phyloP scores from a whole-genome alignment of 2,797 vertebrate species.

The Lindbergichthys nudifrons region DNA sequence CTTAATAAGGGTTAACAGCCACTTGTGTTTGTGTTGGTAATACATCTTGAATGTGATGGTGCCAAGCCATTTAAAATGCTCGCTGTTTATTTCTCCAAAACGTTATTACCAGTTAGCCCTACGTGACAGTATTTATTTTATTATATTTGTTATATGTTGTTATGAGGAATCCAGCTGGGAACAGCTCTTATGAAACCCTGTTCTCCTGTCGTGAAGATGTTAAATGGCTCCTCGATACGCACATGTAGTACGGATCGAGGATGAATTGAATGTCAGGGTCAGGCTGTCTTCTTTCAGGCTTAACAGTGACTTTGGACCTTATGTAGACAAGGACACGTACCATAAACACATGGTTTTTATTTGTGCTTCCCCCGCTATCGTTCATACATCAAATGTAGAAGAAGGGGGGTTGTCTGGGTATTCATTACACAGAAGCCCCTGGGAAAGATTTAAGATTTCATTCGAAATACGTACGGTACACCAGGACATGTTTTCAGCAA shows the following conservation, averaged over 20 bases:
- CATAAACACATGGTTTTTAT: conserved; percentile 46
- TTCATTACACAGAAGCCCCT: conserved; percentile 24
- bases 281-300: conserved; percentile 33
- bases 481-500: conserved; percentile 30
- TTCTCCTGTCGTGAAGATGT: not conserved
- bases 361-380: conserved; percentile 43
- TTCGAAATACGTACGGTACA: conserved; percentile 29
- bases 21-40: conserved; percentile 1
- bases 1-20: not conserved
- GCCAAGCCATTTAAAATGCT: not conserved
- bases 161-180: not conserved
- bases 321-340: conserved; percentile 4
- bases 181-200: not conserved
- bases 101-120: conserved; percentile 36
- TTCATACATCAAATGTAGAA: conserved; percentile 30
- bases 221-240: conserved; percentile 17
- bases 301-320: conserved; percentile 37
- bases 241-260: not conserved
- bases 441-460: conserved; percentile 44
- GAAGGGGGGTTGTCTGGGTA: not conserved
- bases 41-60: conserved; percentile 7
- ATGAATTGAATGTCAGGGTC: conserved; percentile 1
- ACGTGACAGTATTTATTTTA: conserved; percentile 11
- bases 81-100: conserved; percentile 29
- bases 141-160: not conserved